A percentile compares a stretch with the other conserved stretches of the same genome.
These are phyloP conservation scores for Rhyacophila brunnea DNA, from an alignment of 1,140 invertebrate genomes.

Conservation along the genomic window DNA sequence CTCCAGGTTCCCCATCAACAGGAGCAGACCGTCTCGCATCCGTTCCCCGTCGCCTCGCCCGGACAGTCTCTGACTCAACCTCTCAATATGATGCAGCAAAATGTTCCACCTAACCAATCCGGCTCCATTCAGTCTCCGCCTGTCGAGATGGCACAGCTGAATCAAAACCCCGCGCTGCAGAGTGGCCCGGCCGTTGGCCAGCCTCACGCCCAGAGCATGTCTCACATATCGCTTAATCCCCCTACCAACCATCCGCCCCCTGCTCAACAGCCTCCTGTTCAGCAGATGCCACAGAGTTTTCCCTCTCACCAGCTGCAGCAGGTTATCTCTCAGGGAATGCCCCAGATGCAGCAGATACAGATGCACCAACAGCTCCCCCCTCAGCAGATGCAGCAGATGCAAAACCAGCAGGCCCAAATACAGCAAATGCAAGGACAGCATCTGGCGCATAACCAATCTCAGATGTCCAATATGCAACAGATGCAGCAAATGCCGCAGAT, in stretches of 20 bases:
- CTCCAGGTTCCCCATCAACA: constrained; percentile 47
- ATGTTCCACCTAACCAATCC: constrained; percentile 49
- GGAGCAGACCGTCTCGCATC: constrained; percentile 49
- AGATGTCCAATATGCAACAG: constrained; percentile 51
- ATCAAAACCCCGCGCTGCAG: constrained; percentile 44
- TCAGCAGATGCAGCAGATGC: constrained; percentile 46
- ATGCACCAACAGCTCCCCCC: constrained; percentile 52
- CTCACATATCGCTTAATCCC: constrained; percentile 50
- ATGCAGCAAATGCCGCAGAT: constrained; percentile 50
- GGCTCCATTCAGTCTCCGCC: constrained; percentile 53
- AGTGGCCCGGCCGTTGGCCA: constrained; percentile 46
- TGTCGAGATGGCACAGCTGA: constrained; percentile 51
- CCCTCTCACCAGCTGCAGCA: constrained; percentile 57
- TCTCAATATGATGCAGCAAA: constrained; percentile 50
- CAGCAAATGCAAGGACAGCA: constrained; percentile 50
- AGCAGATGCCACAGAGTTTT: constrained; percentile 55
- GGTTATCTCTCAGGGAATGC: constrained; percentile 52
- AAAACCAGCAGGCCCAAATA: constrained; percentile 50
- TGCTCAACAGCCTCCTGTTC: constrained; percentile 40
- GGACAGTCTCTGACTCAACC: constrained; percentile 52
- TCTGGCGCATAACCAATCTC: constrained; percentile 43
- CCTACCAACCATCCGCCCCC: constrained; percentile 44
- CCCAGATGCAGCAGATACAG: constrained; percentile 51
- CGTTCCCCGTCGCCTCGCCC: constrained; percentile 53
- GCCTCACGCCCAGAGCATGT: constrained; percentile 53